These are phyloP conservation scores for Nomada lathburiana DNA, from an alignment of 2,888 invertebrate genomes.

Conservation along the genomic window DNA sequence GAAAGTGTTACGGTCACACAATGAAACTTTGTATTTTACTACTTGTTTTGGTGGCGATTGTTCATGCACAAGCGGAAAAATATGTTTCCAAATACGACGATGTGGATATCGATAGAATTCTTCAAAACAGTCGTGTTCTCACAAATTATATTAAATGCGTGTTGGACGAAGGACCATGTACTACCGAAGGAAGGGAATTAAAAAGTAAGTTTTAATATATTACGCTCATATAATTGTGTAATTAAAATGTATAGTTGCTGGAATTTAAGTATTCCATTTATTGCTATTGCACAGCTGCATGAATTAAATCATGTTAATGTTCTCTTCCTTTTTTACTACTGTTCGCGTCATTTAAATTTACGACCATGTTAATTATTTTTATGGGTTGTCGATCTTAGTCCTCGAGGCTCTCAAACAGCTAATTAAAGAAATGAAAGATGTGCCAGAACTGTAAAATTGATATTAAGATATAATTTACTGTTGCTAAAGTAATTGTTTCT, in stretches of 20 bases:
- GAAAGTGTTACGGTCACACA: conserved; percentile 5
- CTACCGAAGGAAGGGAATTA: conserved; percentile 87
- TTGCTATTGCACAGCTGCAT: no score
- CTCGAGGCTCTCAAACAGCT: no score
- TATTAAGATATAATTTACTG: not conserved
- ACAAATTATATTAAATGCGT: conserved; percentile 88
- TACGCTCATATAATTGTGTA: not conserved
- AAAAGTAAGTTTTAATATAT: conserved; percentile 86
- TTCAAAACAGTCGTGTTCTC: conserved; percentile 86
- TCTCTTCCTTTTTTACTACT: no score
- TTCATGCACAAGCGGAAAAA: conserved; percentile 66
- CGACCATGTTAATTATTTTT: no score
- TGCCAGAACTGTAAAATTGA: not conserved
- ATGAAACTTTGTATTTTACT: conserved; percentile 72
- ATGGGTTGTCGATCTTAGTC: no score
- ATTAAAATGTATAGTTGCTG: not conserved
- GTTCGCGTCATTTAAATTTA: no score
- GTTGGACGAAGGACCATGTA: conserved; percentile 87
- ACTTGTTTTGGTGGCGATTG: conserved; percentile 66
- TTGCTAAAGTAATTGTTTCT: not conserved
- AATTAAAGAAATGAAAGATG: not conserved
- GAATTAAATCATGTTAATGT: no score
- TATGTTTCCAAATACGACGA: conserved; percentile 86
- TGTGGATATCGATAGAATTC: conserved; percentile 86
- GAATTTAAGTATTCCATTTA: not conserved